Evolutionary conservation across 2,113 vertebrate species (phyloP), one percentile per base, ranked within the genome.

Genomic region (Procapra przewalskii): DNA sequence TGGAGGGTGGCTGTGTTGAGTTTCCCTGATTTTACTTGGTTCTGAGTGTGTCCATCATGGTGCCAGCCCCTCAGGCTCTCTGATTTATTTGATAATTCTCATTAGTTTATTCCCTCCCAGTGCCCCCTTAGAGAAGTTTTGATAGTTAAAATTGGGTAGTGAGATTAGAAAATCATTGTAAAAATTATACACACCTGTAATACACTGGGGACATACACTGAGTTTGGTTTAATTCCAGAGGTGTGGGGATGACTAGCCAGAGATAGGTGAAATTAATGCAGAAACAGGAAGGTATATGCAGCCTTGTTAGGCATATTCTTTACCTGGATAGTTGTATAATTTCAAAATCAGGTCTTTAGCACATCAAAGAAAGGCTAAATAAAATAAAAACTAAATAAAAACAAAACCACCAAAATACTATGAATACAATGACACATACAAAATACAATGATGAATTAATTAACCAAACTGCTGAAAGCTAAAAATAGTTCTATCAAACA

Each of bases 401-500:
- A 81, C 29, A 82, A 97, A 97, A 87, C 27, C 40, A 83, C 33
- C 71, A 80, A 85, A 90, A 64, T 87, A 50, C 25, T 11, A 45
- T 64, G 52, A 80, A 55, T 94, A 60, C 45, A 87, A 36, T 88
- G 21, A 62, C 59, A 57, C 62, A 55, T 96, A 67, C 71, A 80
- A 81, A 90, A 75, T 87, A 60, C 52, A 80, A 33, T 93, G 16
- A 62, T 75, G 10, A 67, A 23, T 92, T 60, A 71, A 71, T 91
- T 95, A 48, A 96, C 43, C n/a, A 88, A 57, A 94, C 88, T 84
- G 81, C 29, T 48, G 57, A 79, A 88, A 94, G 86, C 40, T 52
- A 97, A 97, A 88, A 86, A 52, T 82, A 79, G 88, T 96, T 83
- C 64, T 88, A 43, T 94, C 40, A 67, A 94, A 92, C 54, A 93